Conservation (phyloP, 2,797 vertebrate species). For the Enteromius unitaeniatus region DNA sequence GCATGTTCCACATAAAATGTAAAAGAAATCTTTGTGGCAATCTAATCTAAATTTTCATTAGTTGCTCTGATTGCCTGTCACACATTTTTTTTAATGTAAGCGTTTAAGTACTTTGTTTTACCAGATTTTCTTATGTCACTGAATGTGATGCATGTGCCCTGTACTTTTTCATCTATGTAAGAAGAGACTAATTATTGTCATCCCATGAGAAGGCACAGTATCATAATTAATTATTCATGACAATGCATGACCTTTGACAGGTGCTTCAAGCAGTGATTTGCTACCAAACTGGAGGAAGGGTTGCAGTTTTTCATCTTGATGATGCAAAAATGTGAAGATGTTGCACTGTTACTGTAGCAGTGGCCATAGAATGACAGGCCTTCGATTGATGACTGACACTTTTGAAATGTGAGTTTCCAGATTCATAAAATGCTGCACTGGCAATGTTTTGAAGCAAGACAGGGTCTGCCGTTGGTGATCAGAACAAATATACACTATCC, state of each 20-base stretch:
- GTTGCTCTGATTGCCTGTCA: not conserved
- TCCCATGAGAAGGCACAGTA: slow-evolving; percentile 1
- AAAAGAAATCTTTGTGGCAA: not conserved
- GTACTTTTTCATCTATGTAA: not conserved
- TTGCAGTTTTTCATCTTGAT: not conserved
- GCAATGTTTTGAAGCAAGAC: not conserved
- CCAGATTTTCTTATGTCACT: not conserved
- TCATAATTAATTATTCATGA: slow-evolving; percentile 1
- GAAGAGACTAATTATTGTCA: not conserved
- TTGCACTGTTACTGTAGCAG: not conserved
- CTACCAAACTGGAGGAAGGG: not conserved
- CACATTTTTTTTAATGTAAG: not conserved
- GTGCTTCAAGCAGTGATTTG: not conserved
- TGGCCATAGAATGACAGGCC: not conserved
- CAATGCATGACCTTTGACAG: slow-evolving; percentile 18
- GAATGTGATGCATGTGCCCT: not conserved
- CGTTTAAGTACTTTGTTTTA: not conserved
- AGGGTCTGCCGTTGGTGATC: not conserved
- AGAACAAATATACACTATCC: not conserved
- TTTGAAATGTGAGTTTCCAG: not conserved
- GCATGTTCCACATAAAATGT: too few relatives aligned
- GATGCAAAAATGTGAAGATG: slow-evolving; percentile 5
- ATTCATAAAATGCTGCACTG: not conserved
- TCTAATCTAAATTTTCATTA: not conserved
- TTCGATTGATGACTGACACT: not conserved